Evolutionary conservation across 2,888 invertebrate genomes (phyloP), one percentile per base, ranked within the genome.

Genomic region (Drosophila parthenogenetica): DNA sequence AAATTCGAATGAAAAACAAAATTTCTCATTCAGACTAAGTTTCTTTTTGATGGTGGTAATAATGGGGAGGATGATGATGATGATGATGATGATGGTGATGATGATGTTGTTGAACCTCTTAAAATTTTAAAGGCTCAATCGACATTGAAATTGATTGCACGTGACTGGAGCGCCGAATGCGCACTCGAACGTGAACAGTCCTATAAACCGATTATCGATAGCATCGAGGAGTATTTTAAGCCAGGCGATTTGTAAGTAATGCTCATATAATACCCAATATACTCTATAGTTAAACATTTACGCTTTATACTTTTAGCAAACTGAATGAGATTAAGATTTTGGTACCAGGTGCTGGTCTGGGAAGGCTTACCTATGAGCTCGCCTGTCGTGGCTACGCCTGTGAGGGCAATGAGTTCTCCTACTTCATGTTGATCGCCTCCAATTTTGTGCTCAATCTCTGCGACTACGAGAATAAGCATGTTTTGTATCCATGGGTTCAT

Each of bases 401-500:
- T 86, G 98, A 99, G 92, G 99, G 99, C 74, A 99, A 99, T 91
- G 99, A 99, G 93, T 99, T 98, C 93, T 98, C 98, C 29, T 94
- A 99, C 40, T 99, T 98, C 92, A 99, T 99, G 99, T 93, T 99
- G 51, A 97, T 99, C 81, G 97, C 98, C 0, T 98, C 99, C 46
- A 97, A 98, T 93, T 99, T 98, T 92, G 96, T 99, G 63, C 93
- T 99, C 46, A 99, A 99, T 93, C 95, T 95, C n/a, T 91, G 91
- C 72, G 81, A 89, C 14, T 86, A 90, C 94, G 92, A 95, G 90
- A 95, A 98, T 91, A 94, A 95, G 70, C 95, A 96, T 92, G 95
- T 95, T 35, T 94, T 99, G 13, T 97, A 97, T 92, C 99, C 99
- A 0, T 99, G 98, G 97, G 95, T 98, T 0, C 98, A 98, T 92